Conservation (phyloP, 2,888 invertebrate species). For the Oscheius onirici region DNA sequence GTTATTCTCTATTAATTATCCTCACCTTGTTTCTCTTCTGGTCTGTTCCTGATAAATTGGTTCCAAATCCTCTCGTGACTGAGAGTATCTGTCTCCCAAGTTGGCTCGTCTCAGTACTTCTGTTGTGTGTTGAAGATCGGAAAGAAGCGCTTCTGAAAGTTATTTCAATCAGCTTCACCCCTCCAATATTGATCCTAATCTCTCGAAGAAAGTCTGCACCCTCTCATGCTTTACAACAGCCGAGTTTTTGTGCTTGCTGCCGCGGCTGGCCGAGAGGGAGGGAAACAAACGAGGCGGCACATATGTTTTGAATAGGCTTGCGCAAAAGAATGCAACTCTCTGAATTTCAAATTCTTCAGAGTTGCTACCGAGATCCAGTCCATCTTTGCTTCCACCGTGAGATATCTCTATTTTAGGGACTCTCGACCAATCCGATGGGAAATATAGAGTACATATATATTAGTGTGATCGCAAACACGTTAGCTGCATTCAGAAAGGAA, state of each 20-base stretch:
- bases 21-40: slow-evolving; percentile 23
- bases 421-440: too few species aligned
- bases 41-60: slow-evolving; percentile 60
- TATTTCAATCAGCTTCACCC: background rate
- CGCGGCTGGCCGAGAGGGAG: background rate
- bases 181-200: background rate
- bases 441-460: too few species aligned
- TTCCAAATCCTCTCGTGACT: slow-evolving; percentile 48
- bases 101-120: slow-evolving; percentile 77
- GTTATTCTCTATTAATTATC: background rate
- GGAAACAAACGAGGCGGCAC: slow-evolving; percentile 19
- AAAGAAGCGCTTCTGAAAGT: slow-evolving; percentile 86
- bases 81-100: slow-evolving; percentile 39
- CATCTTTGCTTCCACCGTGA: too few species aligned
- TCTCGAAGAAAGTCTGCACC: background rate
- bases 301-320: background rate
- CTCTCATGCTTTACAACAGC: slow-evolving; percentile 27
- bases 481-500: background rate
- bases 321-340: background rate
- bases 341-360: too few species aligned
- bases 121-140: slow-evolving; percentile 90
- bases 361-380: too few species aligned
- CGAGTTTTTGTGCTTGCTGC: slow-evolving; percentile 3
- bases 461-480: background rate
- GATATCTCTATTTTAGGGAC: too few species aligned